Evolutionary conservation across 2,797 vertebrate genomes (phyloP), one percentile per base, ranked within the genome.

Genomic region (Thaleichthys pacificus): DNA sequence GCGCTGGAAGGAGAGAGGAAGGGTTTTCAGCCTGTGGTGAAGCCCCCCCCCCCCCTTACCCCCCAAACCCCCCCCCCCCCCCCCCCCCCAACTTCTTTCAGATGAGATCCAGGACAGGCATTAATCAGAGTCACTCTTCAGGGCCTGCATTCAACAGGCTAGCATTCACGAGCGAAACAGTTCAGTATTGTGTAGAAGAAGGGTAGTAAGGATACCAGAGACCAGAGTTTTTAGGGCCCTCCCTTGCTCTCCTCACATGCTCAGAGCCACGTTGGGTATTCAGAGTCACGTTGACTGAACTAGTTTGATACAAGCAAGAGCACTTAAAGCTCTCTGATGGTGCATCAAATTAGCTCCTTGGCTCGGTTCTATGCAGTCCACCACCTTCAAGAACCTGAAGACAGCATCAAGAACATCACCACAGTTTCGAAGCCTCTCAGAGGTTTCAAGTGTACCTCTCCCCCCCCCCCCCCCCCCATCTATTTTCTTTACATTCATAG

Each of bases 331-430:
- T 68, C 76, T 83, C 72, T 74, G 78, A 30, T 73, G 74, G 68
- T 76, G 64, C 78, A 77, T 81, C 74, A 69, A 86, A 85, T 79
- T 58, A 77, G 74, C 87, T 84, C 82, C 78, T 90, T 84, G 80
- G 86, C 85, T 88, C 74, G 70, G 89, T 88, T 90, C 91, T 94
- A 93, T 95, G 93, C 92, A 94, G 92, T 90, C 87, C 89, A 86
- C 72, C 84, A 87, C 35, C 35, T 8, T 8, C 35, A 8, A 38
- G 35, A 38, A 38, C 35, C 58, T 65, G 51, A 57, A 64, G 49
- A 68, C 54, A 69, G 84, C 85, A 83, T 80, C 75, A 80, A 72
- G 61, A 88, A 84, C 84, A 85, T 88, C 87, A 86, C 58, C 51
- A 79, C 70, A 60, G 49, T 80, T 73, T 74, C 60, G 74, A 81